Percentiles rank a stretch among this genome's conserved stretches.
These are phyloP conservation scores for Habropoda laboriosa DNA, from an alignment of 1,140 invertebrate genomes.

Conservation along the genomic window DNA sequence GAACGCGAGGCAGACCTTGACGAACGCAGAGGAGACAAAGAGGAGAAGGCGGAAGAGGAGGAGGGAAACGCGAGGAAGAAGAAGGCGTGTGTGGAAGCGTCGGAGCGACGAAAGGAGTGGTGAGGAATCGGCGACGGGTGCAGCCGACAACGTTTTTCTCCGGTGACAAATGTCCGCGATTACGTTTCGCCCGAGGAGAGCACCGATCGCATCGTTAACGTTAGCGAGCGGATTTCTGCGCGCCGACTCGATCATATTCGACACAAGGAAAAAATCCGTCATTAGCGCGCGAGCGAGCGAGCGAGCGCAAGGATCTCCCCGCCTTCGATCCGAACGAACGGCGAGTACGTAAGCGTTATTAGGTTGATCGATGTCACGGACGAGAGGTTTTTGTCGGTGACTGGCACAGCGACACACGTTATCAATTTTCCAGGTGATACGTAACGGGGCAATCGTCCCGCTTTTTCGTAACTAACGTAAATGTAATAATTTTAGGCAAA, in stretches of 20 bases:
- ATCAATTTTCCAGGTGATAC: slow-evolving; percentile 29
- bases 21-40: neutral
- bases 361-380: slow-evolving; percentile 36
- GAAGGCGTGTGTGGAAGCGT: slow-evolving; percentile 14
- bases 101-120: slow-evolving; percentile 26
- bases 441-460: slow-evolving; percentile 22
- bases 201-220: slow-evolving; percentile 68
- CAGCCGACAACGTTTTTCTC: slow-evolving; percentile 68
- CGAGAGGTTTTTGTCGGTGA: slow-evolving; percentile 8
- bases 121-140: slow-evolving; percentile 68
- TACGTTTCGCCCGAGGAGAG: slow-evolving; percentile 58
- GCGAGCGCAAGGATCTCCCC: too few relatives aligned
- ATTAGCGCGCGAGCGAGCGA: slow-evolving; percentile 19
- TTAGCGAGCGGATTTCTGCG: slow-evolving; percentile 11
- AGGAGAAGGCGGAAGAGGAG: neutral
- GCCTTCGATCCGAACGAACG: neutral
- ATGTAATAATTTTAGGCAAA: too few relatives aligned
- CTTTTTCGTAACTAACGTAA: neutral
- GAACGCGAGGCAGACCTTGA: neutral
- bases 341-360: slow-evolving; percentile 9
- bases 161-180: slow-evolving; percentile 72
- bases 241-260: slow-evolving; percentile 48
- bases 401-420: neutral
- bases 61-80: neutral
- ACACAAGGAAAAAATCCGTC: slow-evolving; percentile 34